These are phyloP conservation scores for Chascanopsetta lugubris DNA, from an alignment of 2,113 vertebrate genomes.

Conservation along the genomic window DNA sequence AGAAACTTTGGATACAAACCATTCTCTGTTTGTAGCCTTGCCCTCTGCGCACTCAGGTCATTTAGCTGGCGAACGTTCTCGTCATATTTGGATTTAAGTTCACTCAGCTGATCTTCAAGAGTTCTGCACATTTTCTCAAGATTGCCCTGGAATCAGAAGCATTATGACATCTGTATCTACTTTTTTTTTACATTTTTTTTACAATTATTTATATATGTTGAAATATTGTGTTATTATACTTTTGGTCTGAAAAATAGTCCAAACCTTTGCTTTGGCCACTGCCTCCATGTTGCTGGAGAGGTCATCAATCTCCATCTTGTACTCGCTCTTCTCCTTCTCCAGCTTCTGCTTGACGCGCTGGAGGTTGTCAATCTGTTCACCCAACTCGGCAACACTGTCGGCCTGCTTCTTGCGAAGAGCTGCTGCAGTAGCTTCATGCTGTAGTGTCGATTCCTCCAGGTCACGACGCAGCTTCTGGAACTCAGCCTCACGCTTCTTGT, in stretches of 20 bases:
- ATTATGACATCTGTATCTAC: too few species aligned
- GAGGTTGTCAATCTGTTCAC: conserved; percentile 73
- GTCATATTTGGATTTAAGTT: conserved; percentile 81
- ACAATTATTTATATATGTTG: conserved; percentile 55
- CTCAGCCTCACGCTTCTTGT: conserved; percentile 70
- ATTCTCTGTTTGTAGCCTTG: conserved; percentile 71
- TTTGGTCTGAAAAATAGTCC: conserved; percentile 16
- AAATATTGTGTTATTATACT: neutral
- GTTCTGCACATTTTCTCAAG: conserved; percentile 88
- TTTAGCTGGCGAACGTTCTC: conserved; percentile 72
- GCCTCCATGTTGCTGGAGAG: conserved; percentile 66
- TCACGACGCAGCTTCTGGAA: conserved; percentile 68
- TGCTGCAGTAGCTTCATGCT: conserved; percentile 73
- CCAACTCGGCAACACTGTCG: conserved; percentile 71
- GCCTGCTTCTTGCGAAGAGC: conserved; percentile 77
- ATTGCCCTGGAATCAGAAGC: conserved; percentile 74
- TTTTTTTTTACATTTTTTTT: too few species aligned
- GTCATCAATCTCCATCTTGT: conserved; percentile 61
- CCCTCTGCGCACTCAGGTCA: conserved; percentile 58
- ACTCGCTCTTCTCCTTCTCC: conserved; percentile 68
- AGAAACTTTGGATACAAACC: conserved; percentile 30
- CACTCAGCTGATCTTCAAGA: conserved; percentile 89
- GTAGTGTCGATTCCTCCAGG: conserved; percentile 73
- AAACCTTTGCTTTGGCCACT: conserved; percentile 80
- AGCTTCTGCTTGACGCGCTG: conserved; percentile 68